These are phyloP conservation scores for Sciurus vulgaris DNA, from an alignment of 2,797 vertebrate species.

Conservation along the genomic window DNA sequence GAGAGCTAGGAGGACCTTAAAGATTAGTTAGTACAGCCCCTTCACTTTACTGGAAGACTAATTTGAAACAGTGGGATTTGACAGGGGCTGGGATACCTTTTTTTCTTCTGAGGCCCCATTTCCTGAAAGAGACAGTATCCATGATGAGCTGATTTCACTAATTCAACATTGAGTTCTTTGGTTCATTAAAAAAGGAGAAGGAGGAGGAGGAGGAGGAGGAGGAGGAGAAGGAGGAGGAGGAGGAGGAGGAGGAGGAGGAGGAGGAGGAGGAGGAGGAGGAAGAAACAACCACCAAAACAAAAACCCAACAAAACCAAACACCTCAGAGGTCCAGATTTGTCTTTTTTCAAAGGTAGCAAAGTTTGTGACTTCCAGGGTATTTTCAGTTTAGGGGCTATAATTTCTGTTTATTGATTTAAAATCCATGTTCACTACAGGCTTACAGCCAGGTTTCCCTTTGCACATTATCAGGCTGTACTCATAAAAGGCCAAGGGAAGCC, in stretches of 20 bases:
- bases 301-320: too few relatives aligned
- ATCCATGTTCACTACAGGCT: conserved; percentile 37
- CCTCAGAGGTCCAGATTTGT: conserved; percentile 34
- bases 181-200: not conserved
- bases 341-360: conserved; percentile 49
- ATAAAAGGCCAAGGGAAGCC: not conserved
- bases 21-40: not conserved
- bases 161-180: not conserved
- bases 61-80: conserved; percentile 75
- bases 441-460: conserved; percentile 43
- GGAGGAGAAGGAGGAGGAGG: too few relatives aligned
- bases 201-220: too few relatives aligned
- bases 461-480: not conserved
- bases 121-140: conserved; percentile 61
- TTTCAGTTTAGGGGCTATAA: conserved; percentile 59
- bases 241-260: too few relatives aligned
- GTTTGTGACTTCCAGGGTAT: conserved; percentile 57
- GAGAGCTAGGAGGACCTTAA: not conserved
- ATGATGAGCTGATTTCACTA: not conserved
- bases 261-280: too few relatives aligned
- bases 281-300: too few relatives aligned
- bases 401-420: conserved; percentile 69
- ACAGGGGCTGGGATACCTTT: conserved; percentile 48
- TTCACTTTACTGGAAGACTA: conserved; percentile 71
- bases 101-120: conserved; percentile 67